Base-by-base conservation (phyloP, 2,797 vertebrate genomes). In the Poeciliopsis paucimaculata region DNA sequence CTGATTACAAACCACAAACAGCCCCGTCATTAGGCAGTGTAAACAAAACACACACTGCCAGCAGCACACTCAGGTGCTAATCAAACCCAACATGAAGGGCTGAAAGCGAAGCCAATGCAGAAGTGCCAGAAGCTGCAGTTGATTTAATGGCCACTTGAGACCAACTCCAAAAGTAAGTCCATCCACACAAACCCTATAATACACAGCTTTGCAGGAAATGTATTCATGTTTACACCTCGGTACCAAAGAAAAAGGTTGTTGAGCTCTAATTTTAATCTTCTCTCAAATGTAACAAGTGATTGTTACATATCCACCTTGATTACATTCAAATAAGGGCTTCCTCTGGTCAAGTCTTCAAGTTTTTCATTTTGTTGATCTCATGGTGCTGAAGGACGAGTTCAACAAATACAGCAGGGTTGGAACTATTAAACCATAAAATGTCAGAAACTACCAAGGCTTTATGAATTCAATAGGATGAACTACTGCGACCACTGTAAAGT, bases 1-100 rank as follows among this genome's bases (percentile, higher is more conserved):
- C 68, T 71, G 68, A 71, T 71, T 71, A 71, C 41, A 46, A 71
- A 45, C 41, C 26, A 45, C 68, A 45, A 45, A 71, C 68, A 71
- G 68, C 68, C 15, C 68, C 68, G 1, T 28, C 68, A 71, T 46
- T 71, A 71, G 36, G 41, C 26, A 16, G 41, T 16, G 68, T 46
- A 71, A 71, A 71, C 68, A 71, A 45, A 71, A 41, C 41, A 28
- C 68, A 45, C 45, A 28, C 41, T 71, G 68, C 68, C 68, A 71
- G 15, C 68, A 71, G 26, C 41, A 45, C 68, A 71, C 41, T 71
- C 68, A 71, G 41, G 68, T 71, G 68, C 68, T 71, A 71, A 71
- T 71, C 68, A 71, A 45, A 41, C 68, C n/a, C 11, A 8, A 16
- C 41, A 26, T 46, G 41, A 71, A 71, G 68, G 41, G 26, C 68